phyloP scores from a whole-genome alignment of 1,140 invertebrate genomes.

The Subanguina moxae region DNA sequence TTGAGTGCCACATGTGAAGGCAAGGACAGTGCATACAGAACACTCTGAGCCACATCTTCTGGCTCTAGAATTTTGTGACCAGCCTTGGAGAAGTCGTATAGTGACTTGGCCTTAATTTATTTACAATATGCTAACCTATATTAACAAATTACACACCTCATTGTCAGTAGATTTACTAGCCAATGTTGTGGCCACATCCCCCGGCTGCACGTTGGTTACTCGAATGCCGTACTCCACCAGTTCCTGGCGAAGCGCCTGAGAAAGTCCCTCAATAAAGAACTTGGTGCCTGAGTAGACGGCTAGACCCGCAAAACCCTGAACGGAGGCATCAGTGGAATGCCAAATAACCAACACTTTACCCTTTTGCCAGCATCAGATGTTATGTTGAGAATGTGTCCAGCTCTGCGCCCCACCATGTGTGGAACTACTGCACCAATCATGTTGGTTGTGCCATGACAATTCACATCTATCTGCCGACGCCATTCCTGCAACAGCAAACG shows the following conservation, averaged over 20 bases:
- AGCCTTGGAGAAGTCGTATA: slow-evolving; percentile 55
- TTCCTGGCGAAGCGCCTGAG: slow-evolving; percentile 61
- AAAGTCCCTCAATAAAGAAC: slow-evolving; percentile 63
- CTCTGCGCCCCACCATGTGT: slow-evolving; percentile 60
- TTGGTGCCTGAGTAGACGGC: slow-evolving; percentile 63
- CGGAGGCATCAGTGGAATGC: not conserved
- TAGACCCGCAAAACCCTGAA: slow-evolving; percentile 61
- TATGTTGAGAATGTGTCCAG: slow-evolving; percentile 63
- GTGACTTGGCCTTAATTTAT: slow-evolving; percentile 37
- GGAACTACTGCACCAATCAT: slow-evolving; percentile 61
- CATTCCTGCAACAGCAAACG: slow-evolving; percentile 56
- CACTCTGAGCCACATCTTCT: slow-evolving; percentile 60
- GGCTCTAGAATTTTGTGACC: slow-evolving; percentile 61
- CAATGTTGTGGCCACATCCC: slow-evolving; percentile 62
- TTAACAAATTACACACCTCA: slow-evolving; percentile 52
- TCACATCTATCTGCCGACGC: slow-evolving; percentile 61
- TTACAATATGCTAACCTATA: not conserved
- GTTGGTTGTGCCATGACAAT: slow-evolving; percentile 62
- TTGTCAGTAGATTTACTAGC: slow-evolving; percentile 58
- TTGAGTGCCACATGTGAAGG: slow-evolving; percentile 62
- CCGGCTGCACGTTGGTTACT: slow-evolving; percentile 62
- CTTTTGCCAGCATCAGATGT: slow-evolving; percentile 62
- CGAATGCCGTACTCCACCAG: slow-evolving; percentile 58
- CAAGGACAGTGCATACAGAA: slow-evolving; percentile 60
- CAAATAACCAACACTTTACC: slow-evolving; percentile 41